A percentile compares a stretch with the other conserved stretches of the same genome.
Evolutionary conservation across 2,113 vertebrate species (phyloP).

Genomic region (Neomonachus schauinslandi): DNA sequence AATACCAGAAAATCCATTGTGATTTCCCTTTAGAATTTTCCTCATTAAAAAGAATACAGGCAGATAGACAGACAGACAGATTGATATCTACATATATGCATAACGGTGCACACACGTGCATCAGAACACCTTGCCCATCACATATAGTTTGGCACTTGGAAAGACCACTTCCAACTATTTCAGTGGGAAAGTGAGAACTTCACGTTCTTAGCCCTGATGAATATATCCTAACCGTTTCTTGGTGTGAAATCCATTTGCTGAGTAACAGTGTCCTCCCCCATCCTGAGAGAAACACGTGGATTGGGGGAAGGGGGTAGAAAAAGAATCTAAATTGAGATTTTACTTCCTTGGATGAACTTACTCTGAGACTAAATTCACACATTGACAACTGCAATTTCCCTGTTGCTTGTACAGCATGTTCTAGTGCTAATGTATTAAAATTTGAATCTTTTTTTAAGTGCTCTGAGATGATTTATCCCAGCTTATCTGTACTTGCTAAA

Average conservation of each 20-base stretch:
- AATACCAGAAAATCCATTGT: background rate
- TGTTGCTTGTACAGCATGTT: conserved; percentile 58
- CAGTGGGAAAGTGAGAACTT: background rate
- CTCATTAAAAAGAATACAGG: background rate
- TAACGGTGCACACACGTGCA: accelerated
- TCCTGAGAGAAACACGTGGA: conserved; percentile 35
- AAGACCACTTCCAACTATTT: background rate
- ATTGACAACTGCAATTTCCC: conserved; percentile 65
- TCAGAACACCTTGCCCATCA: background rate
- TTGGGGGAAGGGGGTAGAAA: background rate
- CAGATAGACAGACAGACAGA: background rate
- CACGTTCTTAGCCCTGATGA: background rate
- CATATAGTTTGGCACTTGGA: background rate
- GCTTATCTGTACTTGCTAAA: conserved; percentile 57
- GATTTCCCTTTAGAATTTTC: background rate
- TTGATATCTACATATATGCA: accelerated
- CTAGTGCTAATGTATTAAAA: conserved; percentile 68
- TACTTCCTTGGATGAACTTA: conserved; percentile 67
- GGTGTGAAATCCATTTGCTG: conserved; percentile 13
- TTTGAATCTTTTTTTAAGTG: conserved; percentile 55
- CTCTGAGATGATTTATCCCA: conserved; percentile 36
- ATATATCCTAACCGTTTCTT: background rate
- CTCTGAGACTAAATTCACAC: conserved; percentile 56
- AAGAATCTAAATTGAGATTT: conserved; percentile 60
- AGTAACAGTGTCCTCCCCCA: background rate